A percentile compares a stretch with the other conserved stretches of the same genome.
Conservation (phyloP, 35 echinoderm and acorn worm genomes). For the Apostichopus parvimensis region DNA sequence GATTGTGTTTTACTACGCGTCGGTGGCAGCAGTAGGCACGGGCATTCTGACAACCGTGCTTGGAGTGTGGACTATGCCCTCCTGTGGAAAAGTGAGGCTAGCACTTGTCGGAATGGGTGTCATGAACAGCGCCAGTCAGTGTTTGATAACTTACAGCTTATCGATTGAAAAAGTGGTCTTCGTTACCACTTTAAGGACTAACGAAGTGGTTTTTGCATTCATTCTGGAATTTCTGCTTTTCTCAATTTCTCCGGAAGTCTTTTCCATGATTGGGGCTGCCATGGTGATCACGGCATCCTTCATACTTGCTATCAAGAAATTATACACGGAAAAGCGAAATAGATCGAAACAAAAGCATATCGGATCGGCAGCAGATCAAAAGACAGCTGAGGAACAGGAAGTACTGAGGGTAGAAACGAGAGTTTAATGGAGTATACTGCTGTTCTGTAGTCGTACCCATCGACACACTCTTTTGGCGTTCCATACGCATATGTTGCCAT, state of each 20-base stretch:
- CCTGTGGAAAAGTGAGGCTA: not conserved
- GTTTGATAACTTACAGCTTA: slow-evolving; percentile 1
- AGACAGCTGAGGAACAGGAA: not conserved
- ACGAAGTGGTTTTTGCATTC: slow-evolving; percentile 25
- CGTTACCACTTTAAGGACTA: slow-evolving; percentile 8
- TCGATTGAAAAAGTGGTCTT: slow-evolving; percentile 9
- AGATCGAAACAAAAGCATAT: not conserved
- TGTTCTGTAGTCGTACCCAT: too few relatives aligned
- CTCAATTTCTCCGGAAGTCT: not conserved
- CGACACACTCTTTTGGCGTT: too few relatives aligned
- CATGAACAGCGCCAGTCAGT: not conserved
- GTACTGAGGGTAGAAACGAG: not conserved
- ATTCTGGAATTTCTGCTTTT: not conserved
- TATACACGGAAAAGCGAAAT: not conserved
- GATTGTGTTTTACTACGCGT: not conserved
- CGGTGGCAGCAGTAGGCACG: not conserved
- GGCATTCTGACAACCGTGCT: not conserved
- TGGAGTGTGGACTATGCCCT: not conserved
- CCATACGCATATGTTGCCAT: too few relatives aligned
- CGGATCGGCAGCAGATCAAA: not conserved
- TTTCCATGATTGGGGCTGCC: not conserved
- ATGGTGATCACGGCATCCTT: slow-evolving; percentile 5
- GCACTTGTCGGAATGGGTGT: not conserved
- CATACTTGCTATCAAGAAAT: not conserved
- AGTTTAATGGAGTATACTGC: not conserved